phyloP scores from a whole-genome alignment of 2,888 invertebrate species.

The Napeogenes inachia region DNA sequence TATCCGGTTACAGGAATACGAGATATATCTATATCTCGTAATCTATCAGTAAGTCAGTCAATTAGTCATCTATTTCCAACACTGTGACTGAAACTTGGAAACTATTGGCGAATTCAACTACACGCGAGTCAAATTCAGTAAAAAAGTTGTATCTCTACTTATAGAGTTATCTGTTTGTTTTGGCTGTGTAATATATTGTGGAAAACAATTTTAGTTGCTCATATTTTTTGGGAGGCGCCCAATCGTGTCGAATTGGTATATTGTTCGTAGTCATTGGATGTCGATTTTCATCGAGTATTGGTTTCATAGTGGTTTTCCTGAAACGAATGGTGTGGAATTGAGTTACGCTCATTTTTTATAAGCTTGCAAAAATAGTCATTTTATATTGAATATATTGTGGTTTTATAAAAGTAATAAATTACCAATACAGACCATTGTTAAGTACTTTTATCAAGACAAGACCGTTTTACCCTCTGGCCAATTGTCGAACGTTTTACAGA shows the following conservation, averaged over 20 bases:
- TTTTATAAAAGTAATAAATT: slow-evolving; percentile 34
- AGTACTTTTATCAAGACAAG: slow-evolving; percentile 40
- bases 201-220: slow-evolving; percentile 9
- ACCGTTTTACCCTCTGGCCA: slow-evolving; percentile 22
- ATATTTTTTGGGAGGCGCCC: slow-evolving; percentile 23
- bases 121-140: no score
- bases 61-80: no score
- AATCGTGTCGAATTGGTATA: slow-evolving; percentile 25
- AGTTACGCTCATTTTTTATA: slow-evolving; percentile 12
- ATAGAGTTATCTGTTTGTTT: background rate
- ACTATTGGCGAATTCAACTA: no score
- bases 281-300: slow-evolving; percentile 23
- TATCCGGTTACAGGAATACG: no score
- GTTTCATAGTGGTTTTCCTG: slow-evolving; percentile 25
- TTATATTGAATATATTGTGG: slow-evolving; percentile 10
- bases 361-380: slow-evolving; percentile 6
- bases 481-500: slow-evolving; percentile 31
- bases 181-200: background rate
- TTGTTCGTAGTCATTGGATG: slow-evolving; percentile 30
- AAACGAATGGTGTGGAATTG: slow-evolving; percentile 23
- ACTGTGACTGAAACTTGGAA: no score
- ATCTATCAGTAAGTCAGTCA: no score
- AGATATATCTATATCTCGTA: no score
- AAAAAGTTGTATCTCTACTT: no score
- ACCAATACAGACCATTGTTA: slow-evolving; percentile 39